phyloP scores from a whole-genome alignment of 2,113 vertebrate genomes.

The Epinephelus lanceolatus region DNA sequence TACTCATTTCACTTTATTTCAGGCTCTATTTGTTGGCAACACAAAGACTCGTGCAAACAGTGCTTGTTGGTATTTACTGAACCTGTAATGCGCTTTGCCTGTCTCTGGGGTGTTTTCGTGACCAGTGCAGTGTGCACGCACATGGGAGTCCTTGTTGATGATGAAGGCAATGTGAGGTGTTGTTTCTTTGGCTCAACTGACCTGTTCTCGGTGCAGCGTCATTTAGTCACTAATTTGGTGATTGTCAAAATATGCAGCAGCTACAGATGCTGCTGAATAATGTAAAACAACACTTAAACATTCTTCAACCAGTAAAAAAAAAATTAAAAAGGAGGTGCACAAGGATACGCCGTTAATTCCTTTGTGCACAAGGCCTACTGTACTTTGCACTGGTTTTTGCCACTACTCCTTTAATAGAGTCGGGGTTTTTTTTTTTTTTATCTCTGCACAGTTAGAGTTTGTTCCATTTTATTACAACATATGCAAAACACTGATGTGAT shows the following conservation, averaged over 20 bases:
- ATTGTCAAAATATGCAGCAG: not conserved
- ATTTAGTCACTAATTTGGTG: not conserved
- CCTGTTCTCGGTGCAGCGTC: not conserved
- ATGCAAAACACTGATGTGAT: conserved; percentile 40
- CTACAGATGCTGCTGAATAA: not conserved
- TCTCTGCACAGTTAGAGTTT: conserved; percentile 54
- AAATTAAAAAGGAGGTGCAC: not conserved
- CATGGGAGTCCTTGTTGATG: not conserved
- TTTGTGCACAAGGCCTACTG: conserved; percentile 10
- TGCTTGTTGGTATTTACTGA: not conserved
- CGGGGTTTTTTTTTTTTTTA: not conserved
- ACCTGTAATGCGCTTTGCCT: not conserved
- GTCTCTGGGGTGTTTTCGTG: not conserved
- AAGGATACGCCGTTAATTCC: too few relatives aligned
- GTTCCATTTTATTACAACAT: conserved; percentile 47
- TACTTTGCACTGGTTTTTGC: conserved; percentile 33
- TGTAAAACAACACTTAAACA: not conserved
- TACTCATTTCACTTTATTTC: conserved; percentile 10
- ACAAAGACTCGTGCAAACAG: conserved; percentile 26
- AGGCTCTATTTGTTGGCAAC: conserved; percentile 14
- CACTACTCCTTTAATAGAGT: conserved; percentile 6
- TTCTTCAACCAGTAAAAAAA: not conserved
- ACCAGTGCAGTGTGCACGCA: not conserved
- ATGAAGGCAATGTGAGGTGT: not conserved
- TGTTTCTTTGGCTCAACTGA: not conserved